These are phyloP conservation scores for Hypomesus transpacificus DNA, from an alignment of 2,113 vertebrate genomes.

Conservation along the genomic window DNA sequence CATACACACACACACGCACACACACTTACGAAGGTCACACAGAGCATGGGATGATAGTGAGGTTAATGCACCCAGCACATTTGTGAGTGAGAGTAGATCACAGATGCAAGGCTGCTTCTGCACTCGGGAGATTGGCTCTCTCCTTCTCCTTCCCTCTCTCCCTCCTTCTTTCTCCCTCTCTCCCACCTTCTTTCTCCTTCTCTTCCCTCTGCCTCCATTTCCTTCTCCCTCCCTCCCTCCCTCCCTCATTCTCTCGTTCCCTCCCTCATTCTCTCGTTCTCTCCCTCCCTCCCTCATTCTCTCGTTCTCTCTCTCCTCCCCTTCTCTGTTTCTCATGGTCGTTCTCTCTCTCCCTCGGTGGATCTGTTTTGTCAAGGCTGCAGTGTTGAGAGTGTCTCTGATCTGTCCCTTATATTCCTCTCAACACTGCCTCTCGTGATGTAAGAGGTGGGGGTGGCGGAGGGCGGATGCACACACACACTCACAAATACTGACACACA, in stretches of 20 bases:
- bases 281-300: slow-evolving; percentile 35
- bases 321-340: slow-evolving; percentile 15
- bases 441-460: slow-evolving; percentile 31
- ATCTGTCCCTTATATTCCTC: slow-evolving; percentile 69
- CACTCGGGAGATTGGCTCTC: slow-evolving; percentile 57
- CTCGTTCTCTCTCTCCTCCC: slow-evolving; percentile 18
- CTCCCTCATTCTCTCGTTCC: background rate
- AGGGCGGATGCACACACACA: slow-evolving; percentile 16
- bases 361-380: slow-evolving; percentile 69
- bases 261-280: slow-evolving; percentile 32
- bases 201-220: background rate
- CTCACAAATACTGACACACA: slow-evolving; percentile 10
- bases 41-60: background rate
- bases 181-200: slow-evolving; percentile 4
- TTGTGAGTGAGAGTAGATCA: slow-evolving; percentile 34
- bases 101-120: slow-evolving; percentile 32
- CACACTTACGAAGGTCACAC: slow-evolving; percentile 4
- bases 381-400: slow-evolving; percentile 60
- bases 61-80: slow-evolving; percentile 8
- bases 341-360: slow-evolving; percentile 41
- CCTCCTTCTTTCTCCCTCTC: background rate
- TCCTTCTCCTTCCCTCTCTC: background rate
- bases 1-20: slow-evolving; percentile 17
- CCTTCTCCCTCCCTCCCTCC: background rate
- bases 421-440: slow-evolving; percentile 53